Conservation (phyloP, 2,888 invertebrate genomes). For the Andrena bucephala region DNA sequence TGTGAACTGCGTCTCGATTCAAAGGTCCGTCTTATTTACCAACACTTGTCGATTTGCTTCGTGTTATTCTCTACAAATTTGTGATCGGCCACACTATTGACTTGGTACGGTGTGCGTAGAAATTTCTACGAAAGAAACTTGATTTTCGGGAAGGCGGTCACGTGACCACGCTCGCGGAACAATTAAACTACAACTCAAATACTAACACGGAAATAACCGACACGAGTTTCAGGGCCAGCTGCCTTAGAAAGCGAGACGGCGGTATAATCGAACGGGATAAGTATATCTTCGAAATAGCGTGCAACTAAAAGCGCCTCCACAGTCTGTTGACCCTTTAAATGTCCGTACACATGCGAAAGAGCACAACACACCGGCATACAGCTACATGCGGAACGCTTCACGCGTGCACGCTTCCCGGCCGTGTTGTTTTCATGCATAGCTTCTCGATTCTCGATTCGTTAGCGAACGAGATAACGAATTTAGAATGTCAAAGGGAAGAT, state of each 20-base stretch:
- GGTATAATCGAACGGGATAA: constrained; percentile 20
- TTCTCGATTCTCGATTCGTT: neutral
- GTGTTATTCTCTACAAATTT: neutral
- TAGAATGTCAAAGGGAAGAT: neutral
- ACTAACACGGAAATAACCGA: constrained; percentile 49
- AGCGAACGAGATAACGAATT: neutral
- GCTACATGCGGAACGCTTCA: constrained; percentile 1
- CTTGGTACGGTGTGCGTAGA: neutral
- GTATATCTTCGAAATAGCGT: constrained; percentile 54
- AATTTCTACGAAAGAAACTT: neutral
- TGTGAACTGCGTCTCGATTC: neutral
- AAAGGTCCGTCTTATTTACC: constrained; percentile 10
- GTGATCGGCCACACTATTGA: neutral
- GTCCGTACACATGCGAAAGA: constrained; percentile 20
- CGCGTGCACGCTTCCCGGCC: neutral
- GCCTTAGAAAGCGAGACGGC: constrained; percentile 42
- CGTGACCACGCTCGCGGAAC: neutral
- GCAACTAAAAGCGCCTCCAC: constrained; percentile 51
- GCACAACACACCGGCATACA: neutral
- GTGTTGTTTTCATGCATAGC: constrained; percentile 1
- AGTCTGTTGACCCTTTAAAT: constrained; percentile 62
- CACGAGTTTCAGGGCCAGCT: constrained; percentile 51
- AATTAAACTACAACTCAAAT: constrained; percentile 24
- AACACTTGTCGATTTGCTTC: neutral
- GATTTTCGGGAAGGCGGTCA: neutral